Evolutionary conservation across 2,113 vertebrate genomes (phyloP).

Genomic region (Nanger granti): DNA sequence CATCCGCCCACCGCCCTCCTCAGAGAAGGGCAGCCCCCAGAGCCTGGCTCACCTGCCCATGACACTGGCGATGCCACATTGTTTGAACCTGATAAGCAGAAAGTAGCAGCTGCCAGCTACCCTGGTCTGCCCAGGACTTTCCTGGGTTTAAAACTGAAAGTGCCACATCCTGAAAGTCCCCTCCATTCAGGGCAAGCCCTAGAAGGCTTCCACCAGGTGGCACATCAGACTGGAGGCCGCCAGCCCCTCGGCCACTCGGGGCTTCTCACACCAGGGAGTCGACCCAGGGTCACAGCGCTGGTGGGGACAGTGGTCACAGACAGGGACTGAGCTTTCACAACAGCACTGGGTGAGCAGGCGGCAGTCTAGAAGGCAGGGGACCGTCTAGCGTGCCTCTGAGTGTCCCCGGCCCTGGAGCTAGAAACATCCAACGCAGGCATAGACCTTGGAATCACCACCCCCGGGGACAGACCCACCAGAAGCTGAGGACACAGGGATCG

Average conservation of each 20-base stretch:
- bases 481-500: not conserved
- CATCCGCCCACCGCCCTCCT: not conserved
- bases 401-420: too few relatives aligned
- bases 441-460: not conserved
- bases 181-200: not conserved
- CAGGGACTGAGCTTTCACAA: not conserved
- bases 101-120: not conserved
- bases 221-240: not conserved
- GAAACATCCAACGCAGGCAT: not conserved
- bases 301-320: not conserved
- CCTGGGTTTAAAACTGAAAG: not conserved
- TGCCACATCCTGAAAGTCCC: not conserved
- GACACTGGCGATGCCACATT: rapidly evolving
- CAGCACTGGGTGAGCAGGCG: not conserved
- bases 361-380: not conserved
- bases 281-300: not conserved
- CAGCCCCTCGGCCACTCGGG: not conserved
- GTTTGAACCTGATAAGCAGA: not conserved
- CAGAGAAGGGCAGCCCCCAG: not conserved
- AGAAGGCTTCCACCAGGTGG: not conserved
- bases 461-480: not conserved
- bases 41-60: not conserved
- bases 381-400: too few relatives aligned
- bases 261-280: too few relatives aligned
- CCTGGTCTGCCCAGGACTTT: not conserved